Evolutionary conservation across 2,888 invertebrate species (phyloP).

Genomic region (Dorcus parallelipipedus): DNA sequence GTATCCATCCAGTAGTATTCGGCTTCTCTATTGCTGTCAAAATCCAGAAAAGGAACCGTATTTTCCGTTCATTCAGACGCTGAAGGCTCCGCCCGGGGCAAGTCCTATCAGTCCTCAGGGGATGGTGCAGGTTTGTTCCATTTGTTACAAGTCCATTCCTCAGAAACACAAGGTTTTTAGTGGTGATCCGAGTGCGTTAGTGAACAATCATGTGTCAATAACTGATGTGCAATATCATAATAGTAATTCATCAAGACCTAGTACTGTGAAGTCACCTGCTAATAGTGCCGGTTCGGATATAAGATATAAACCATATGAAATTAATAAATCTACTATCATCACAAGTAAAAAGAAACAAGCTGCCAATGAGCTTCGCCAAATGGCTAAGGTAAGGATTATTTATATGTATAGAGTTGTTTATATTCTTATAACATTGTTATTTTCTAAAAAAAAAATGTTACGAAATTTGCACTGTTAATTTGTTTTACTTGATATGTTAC

Average conservation of each 20-base stretch:
- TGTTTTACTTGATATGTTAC: too few relatives aligned
- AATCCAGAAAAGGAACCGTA: conserved; percentile 85
- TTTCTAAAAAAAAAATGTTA: neutral
- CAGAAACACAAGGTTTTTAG: conserved; percentile 73
- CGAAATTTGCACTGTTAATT: too few relatives aligned
- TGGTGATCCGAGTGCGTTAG: conserved; percentile 34
- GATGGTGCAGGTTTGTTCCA: conserved; percentile 62
- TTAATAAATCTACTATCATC: conserved; percentile 49
- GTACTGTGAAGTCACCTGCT: conserved; percentile 54
- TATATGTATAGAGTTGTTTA: neutral
- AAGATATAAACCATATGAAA: conserved; percentile 59
- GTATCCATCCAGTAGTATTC: conserved; percentile 74
- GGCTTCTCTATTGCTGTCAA: conserved; percentile 79
- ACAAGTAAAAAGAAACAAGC: conserved; percentile 51
- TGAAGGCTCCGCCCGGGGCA: conserved; percentile 79
- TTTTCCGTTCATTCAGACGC: conserved; percentile 81
- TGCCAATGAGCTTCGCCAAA: conserved; percentile 39
- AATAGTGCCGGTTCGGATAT: conserved; percentile 56
- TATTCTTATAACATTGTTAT: neutral
- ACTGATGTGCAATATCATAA: conserved; percentile 44
- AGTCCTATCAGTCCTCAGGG: conserved; percentile 88
- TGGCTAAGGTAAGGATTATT: conserved; percentile 35
- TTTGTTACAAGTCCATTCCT: conserved; percentile 80
- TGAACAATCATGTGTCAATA: conserved; percentile 44
- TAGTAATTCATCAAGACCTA: conserved; percentile 47